phyloP scores from a whole-genome alignment of 2,113 vertebrate species.

The Mesembrinibis cayennensis region DNA sequence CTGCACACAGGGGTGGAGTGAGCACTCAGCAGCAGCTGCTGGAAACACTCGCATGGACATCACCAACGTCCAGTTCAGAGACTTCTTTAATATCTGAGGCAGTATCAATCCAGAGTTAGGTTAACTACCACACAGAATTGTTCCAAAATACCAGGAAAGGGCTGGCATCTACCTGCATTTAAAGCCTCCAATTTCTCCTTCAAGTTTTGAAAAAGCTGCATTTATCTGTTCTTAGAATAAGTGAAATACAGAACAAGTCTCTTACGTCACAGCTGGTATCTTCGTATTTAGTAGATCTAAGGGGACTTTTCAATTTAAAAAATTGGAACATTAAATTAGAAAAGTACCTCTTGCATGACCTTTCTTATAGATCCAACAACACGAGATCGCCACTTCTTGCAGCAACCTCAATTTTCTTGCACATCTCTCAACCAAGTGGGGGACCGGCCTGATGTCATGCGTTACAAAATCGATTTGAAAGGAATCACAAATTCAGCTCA shows the following conservation, averaged over 20 bases:
- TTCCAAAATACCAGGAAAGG: neutral
- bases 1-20: neutral
- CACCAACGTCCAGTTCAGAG: neutral
- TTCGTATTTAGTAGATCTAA: neutral
- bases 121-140: neutral
- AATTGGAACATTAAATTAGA: neutral
- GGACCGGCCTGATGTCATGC: accelerated
- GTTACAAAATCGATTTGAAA: neutral
- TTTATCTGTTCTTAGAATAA: neutral
- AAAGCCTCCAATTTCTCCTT: neutral
- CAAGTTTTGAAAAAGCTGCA: neutral
- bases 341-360: neutral
- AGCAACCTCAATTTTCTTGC: neutral
- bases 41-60: neutral
- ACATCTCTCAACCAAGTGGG: neutral
- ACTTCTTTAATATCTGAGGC: neutral
- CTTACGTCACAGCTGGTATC: neutral
- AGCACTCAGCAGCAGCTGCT: neutral
- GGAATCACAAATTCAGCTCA: neutral
- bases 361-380: neutral
- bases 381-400: neutral
- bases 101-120: neutral
- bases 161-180: neutral
- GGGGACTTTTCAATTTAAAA: neutral
- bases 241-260: neutral